phyloP scores from a whole-genome alignment of 2,888 invertebrate genomes.

The Teleiodes luculella region DNA sequence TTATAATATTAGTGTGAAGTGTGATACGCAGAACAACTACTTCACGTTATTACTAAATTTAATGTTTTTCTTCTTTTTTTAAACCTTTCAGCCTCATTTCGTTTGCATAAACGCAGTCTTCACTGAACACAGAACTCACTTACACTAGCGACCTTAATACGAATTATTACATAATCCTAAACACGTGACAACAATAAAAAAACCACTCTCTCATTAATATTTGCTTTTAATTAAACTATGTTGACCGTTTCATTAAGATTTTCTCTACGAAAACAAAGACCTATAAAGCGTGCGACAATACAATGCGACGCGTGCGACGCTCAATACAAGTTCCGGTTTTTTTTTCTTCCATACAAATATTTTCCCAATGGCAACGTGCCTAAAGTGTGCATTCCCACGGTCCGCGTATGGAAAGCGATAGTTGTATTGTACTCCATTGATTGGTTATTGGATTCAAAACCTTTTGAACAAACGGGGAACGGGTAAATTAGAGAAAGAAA shows the following conservation, averaged over 20 bases:
- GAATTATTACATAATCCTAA: neutral
- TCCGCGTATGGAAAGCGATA: conserved; percentile 3
- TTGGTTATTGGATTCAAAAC: neutral
- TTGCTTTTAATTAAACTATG: neutral
- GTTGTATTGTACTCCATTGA: conserved; percentile 3
- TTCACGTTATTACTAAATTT: too few species aligned
- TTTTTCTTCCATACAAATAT: neutral
- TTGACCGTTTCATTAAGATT: neutral
- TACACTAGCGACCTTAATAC: too few species aligned
- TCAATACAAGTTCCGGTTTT: neutral
- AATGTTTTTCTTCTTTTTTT: too few species aligned
- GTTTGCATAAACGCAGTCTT: too few species aligned
- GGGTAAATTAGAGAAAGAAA: neutral
- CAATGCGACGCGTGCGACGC: neutral
- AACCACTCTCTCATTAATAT: neutral
- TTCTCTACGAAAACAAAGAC: conserved; percentile 27
- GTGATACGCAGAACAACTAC: too few species aligned
- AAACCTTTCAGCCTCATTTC: too few species aligned
- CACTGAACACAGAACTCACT: too few species aligned
- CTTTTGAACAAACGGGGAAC: neutral
- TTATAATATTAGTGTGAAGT: too few species aligned
- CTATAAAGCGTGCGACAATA: neutral
- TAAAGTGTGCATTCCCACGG: neutral
- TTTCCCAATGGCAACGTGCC: conserved; percentile 1
- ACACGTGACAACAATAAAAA: neutral